A percentile compares a stretch with the other conserved stretches of the same genome.
phyloP scores from a whole-genome alignment of 2,113 vertebrate species.

The Hypomesus transpacificus region DNA sequence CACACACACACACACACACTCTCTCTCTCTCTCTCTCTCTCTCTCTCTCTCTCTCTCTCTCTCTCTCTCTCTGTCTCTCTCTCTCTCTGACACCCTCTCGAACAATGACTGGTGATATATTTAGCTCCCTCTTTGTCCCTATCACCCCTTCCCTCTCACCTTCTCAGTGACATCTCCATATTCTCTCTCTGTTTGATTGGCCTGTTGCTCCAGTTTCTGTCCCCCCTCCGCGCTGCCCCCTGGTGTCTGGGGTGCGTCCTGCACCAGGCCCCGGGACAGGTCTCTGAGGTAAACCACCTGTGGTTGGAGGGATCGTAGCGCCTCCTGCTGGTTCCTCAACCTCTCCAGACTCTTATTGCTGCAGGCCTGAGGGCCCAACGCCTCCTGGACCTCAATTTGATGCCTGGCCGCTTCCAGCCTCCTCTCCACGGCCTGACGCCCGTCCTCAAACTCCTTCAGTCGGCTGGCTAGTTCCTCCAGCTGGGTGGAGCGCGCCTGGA shows the following conservation, averaged over 20 bases:
- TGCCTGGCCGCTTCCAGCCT: slow-evolving; percentile 90
- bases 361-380: slow-evolving; percentile 90
- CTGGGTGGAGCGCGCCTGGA: slow-evolving; percentile 78
- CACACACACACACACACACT: not conserved
- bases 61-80: too few relatives aligned
- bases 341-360: slow-evolving; percentile 95
- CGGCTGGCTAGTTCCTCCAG: slow-evolving; percentile 91
- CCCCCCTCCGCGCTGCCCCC: slow-evolving; percentile 74
- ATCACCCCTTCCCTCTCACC: slow-evolving; percentile 58
- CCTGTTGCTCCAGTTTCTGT: slow-evolving; percentile 76
- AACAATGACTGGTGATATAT: slow-evolving; percentile 22
- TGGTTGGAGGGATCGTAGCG: slow-evolving; percentile 79
- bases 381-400: slow-evolving; percentile 93
- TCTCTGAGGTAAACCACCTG: slow-evolving; percentile 91
- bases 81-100: slow-evolving; percentile 19
- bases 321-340: slow-evolving; percentile 85
- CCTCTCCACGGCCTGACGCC: slow-evolving; percentile 86
- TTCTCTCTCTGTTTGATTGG: slow-evolving; percentile 77
- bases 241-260: slow-evolving; percentile 79
- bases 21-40: too few relatives aligned
- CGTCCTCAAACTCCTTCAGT: slow-evolving; percentile 94
- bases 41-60: too few relatives aligned
- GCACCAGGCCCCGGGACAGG: slow-evolving; percentile 84
- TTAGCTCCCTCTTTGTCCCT: slow-evolving; percentile 6
- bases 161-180: slow-evolving; percentile 79